Evolutionary conservation across 2,797 vertebrate species (phyloP), one percentile per base, ranked within the genome.

Genomic region (Sebastiscus albofasciatus): DNA sequence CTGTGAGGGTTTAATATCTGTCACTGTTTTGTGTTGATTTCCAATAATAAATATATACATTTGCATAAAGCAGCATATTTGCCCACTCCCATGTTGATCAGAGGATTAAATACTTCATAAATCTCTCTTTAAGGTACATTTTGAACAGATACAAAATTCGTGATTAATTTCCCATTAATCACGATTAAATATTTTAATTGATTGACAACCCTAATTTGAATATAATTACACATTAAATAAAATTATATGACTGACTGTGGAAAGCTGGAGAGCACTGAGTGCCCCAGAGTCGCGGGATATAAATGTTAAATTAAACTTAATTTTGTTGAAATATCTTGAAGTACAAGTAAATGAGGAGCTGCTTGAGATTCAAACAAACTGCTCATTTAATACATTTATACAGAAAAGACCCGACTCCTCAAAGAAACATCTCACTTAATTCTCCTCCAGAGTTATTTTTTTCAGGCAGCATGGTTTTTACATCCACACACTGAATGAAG

Each of bases 241-340:
- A 71, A 58, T 26, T 4, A 56, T 54, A 55, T 24, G 64, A 13
- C 13, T 39, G 34, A 31, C 20, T 31, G n/a, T 22, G 26, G 29
- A 66, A 8, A 20, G 34, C 5, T 13, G 4, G 20, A 22, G 34
- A 68, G 18, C 2, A 0, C 22, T 12, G 26, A 49, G 46, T 33
- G 29, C 56, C 42, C 8, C 5, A 42, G 12, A 59, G 39, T 75
- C 64, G 6, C 20, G 5, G 20, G 29, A 36, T 75, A 72, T 56
- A 33, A 66, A 75, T 34, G 59, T 20, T 9, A 55, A 68, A 72
- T 67, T 67, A 71, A 67, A 52, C 3, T 1, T 22, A 2, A 42
- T 39, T 67, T 80, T 72, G 24, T 68, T 68, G 7, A 69, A 66
- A 66, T 72, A 67, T n/a, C 46, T 54, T 54, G 6, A 36, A 36